Evolutionary conservation across 2,113 vertebrate genomes (phyloP).

Genomic region (Lophura nycthemera): DNA sequence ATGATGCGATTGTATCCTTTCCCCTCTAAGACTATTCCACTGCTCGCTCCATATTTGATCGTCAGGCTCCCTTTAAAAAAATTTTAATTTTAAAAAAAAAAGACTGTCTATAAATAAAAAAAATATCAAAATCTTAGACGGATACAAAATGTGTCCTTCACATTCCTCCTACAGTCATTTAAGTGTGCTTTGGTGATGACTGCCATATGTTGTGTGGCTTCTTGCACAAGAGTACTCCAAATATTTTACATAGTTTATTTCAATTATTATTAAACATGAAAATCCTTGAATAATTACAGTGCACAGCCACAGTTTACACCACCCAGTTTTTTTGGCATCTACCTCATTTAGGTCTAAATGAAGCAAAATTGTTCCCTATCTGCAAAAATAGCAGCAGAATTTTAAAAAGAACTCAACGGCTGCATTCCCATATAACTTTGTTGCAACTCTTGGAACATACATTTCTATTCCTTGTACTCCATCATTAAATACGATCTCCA

Average conservation of each 20-base stretch:
- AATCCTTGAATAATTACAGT: constrained; percentile 21
- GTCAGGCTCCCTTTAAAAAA: neutral
- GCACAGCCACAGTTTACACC: neutral
- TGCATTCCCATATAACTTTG: neutral
- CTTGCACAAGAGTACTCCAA: constrained; percentile 13
- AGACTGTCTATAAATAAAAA: neutral
- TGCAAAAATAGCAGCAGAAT: neutral
- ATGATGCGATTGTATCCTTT: neutral
- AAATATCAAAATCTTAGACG: constrained; percentile 4
- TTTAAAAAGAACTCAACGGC: neutral
- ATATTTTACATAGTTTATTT: constrained; percentile 44
- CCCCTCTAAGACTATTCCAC: neutral
- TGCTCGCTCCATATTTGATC: neutral
- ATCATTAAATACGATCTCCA: neutral
- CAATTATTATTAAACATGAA: constrained; percentile 40
- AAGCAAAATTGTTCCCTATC: neutral
- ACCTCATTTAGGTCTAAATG: neutral
- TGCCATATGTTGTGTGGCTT: constrained; percentile 49
- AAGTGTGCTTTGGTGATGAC: constrained; percentile 5
- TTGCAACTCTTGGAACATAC: neutral
- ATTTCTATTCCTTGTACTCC: neutral
- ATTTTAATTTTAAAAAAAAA: constrained; percentile 4
- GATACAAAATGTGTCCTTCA: neutral
- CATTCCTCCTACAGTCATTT: constrained; percentile 57
- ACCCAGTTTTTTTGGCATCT: neutral